phyloP scores from a whole-genome alignment of 2,797 vertebrate species.

The Nasua narica region DNA sequence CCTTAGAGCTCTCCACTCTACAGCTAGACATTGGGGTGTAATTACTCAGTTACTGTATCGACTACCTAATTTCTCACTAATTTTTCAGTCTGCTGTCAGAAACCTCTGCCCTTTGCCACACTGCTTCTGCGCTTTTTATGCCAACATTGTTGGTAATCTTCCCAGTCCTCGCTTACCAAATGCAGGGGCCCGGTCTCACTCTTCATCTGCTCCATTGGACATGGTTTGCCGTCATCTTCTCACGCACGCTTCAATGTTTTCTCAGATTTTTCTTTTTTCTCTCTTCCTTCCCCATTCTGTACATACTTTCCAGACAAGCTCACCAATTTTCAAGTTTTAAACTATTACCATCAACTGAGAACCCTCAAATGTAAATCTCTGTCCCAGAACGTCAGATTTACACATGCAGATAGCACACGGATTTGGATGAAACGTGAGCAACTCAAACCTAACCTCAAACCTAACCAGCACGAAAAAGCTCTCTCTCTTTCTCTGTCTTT shows the following conservation, averaged over 20 bases:
- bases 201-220: neutral
- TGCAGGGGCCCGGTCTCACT: neutral
- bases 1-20: neutral
- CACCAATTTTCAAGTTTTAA: neutral
- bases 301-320: neutral
- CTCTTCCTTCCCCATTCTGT: neutral
- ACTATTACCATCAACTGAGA: neutral
- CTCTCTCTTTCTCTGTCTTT: neutral
- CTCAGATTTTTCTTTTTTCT: neutral
- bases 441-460: neutral
- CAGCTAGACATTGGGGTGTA: neutral
- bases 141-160: neutral
- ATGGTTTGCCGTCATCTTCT: neutral
- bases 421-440: neutral
- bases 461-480: neutral
- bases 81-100: neutral
- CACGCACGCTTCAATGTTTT: neutral
- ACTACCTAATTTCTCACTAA: neutral
- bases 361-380: neutral
- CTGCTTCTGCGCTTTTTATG: neutral
- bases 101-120: neutral
- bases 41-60: neutral
- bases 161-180: neutral
- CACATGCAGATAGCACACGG: neutral
- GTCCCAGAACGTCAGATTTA: neutral